A percentile compares a stretch with the other conserved stretches of the same genome.
Evolutionary conservation across 2,888 invertebrate genomes (phyloP).

Genomic region (Eristalis pertinax): DNA sequence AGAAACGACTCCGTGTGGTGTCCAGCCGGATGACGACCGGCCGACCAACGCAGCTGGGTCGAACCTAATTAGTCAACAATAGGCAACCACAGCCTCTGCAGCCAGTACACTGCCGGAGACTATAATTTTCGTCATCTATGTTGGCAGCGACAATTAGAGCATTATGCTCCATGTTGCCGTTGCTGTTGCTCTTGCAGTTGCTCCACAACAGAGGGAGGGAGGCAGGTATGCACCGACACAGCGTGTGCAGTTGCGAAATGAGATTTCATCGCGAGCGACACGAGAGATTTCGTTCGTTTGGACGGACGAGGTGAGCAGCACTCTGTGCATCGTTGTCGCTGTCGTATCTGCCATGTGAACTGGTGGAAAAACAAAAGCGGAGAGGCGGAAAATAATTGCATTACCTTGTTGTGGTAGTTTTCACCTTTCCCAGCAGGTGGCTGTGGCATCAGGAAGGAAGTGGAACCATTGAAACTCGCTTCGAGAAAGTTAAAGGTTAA

Average conservation of each 20-base stretch:
- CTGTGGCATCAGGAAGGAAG: constrained; percentile 23
- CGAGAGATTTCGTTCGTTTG: constrained; percentile 48
- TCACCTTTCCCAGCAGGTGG: constrained; percentile 47
- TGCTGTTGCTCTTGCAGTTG: not conserved
- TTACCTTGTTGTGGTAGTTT: constrained; percentile 49
- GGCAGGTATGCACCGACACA: not conserved
- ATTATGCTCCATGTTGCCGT: constrained; percentile 24
- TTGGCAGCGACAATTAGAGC: constrained; percentile 54
- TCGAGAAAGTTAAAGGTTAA: constrained; percentile 64
- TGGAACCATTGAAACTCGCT: constrained; percentile 58
- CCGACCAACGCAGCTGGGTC: constrained; percentile 40
- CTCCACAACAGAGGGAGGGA: not conserved
- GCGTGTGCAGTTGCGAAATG: constrained; percentile 44
- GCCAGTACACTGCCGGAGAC: not conserved
- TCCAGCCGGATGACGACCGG: not conserved
- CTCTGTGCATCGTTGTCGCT: not conserved
- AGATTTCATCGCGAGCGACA: constrained; percentile 40
- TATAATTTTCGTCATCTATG: constrained; percentile 4
- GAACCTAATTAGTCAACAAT: constrained; percentile 67
- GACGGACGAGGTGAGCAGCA: not conserved
- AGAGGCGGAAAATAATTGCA: constrained; percentile 63
- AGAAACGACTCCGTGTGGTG: constrained; percentile 33
- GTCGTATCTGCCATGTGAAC: constrained; percentile 27
- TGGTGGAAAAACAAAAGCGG: constrained; percentile 58
- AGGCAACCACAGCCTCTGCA: constrained; percentile 7